Conservation (phyloP, 2,888 invertebrate species). For the Phragmatobia fuliginosa region DNA sequence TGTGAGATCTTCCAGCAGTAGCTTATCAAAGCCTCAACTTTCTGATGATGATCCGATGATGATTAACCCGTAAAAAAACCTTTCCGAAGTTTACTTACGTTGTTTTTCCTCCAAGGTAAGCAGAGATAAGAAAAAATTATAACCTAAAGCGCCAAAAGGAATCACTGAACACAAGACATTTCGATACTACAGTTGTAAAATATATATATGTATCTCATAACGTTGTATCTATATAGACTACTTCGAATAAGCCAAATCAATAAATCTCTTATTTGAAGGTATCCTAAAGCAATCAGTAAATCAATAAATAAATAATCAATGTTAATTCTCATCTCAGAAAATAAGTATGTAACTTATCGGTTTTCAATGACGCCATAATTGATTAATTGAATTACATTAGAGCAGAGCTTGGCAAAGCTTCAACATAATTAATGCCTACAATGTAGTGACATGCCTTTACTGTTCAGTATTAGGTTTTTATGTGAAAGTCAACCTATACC, state of each 20-base stretch:
- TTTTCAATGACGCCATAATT: background rate
- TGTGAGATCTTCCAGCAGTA: too few relatives aligned
- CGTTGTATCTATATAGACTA: background rate
- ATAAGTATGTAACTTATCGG: background rate
- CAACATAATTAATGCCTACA: background rate
- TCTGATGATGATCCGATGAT: too few relatives aligned
- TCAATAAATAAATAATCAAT: background rate
- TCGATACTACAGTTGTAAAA: too few relatives aligned
- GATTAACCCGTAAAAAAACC: too few relatives aligned
- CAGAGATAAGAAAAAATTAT: background rate
- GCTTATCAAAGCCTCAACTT: too few relatives aligned
- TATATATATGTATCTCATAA: background rate
- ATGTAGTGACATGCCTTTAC: background rate
- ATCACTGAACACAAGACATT: too few relatives aligned
- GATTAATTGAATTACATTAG: background rate
- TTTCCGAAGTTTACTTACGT: too few relatives aligned
- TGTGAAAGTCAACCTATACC: too few relatives aligned
- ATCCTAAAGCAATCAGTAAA: background rate
- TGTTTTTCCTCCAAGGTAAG: background rate
- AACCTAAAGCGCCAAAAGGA: too few relatives aligned
- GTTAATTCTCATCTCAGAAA: background rate
- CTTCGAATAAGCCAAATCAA: background rate
- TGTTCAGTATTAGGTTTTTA: too few relatives aligned
- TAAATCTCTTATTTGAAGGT: background rate
- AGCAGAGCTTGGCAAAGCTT: background rate